Percentiles rank a stretch among this genome's conserved stretches.
Conservation (phyloP, 2,888 invertebrate species). For the Ophonus ardosiacus region DNA sequence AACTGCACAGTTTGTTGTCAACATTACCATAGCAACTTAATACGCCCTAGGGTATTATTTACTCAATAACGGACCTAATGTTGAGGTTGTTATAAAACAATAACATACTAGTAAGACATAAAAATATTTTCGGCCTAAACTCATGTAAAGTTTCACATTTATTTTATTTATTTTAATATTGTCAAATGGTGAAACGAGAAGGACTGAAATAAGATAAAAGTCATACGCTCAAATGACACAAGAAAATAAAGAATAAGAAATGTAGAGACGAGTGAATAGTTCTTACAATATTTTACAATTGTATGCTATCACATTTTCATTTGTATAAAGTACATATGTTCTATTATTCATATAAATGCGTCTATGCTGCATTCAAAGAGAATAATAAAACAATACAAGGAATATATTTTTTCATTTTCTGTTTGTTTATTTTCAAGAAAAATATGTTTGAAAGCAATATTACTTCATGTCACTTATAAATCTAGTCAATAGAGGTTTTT, state of each 20-base stretch:
- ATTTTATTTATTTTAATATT: background rate
- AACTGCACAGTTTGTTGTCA: too few species aligned
- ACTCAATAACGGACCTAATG: too few species aligned
- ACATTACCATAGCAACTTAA: too few species aligned
- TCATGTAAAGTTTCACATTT: background rate
- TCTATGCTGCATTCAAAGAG: background rate
- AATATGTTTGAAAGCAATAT: too few species aligned
- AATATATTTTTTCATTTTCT: background rate
- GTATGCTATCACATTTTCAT: background rate
- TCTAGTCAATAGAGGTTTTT: too few species aligned
- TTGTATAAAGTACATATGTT: background rate
- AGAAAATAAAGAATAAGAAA: background rate
- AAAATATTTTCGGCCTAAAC: constrained; percentile 6
- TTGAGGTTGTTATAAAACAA: too few species aligned
- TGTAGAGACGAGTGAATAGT: too few species aligned
- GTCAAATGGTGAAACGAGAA: background rate
- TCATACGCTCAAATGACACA: constrained; percentile 8
- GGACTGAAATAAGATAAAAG: constrained; percentile 10
- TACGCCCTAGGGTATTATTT: too few species aligned
- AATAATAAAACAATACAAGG: background rate
- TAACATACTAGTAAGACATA: too few species aligned
- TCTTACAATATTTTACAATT: background rate
- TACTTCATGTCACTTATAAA: too few species aligned
- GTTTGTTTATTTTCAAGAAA: background rate
- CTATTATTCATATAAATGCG: background rate